phyloP scores from a whole-genome alignment of 2,888 invertebrate species.

The Aspidiotus rigidus region DNA sequence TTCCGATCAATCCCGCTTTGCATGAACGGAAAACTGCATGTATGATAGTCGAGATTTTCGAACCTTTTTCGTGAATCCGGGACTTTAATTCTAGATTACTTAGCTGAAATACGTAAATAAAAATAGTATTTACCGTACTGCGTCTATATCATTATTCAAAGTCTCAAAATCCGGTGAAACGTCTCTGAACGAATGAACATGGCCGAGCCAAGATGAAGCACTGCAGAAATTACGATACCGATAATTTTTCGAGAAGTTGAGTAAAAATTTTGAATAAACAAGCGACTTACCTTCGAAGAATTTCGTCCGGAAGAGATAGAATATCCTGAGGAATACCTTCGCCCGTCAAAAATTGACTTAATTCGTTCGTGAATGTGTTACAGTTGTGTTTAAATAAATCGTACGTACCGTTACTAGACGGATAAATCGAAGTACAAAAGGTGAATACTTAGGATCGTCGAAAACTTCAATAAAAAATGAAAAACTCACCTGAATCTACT shows the following conservation, averaged over 20 bases:
- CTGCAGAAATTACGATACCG: neutral
- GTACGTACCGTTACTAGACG: conserved; percentile 49
- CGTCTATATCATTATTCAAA: conserved; percentile 64
- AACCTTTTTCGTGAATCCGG: no score
- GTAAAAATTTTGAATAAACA: neutral
- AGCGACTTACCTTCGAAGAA: conserved; percentile 42
- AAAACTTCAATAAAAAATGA: no score
- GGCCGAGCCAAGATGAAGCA: neutral
- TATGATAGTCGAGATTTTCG: no score
- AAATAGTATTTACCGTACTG: conserved; percentile 54
- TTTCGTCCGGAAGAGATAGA: conserved; percentile 68
- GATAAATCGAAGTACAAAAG: no score
- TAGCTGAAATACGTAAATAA: conserved; percentile 22
- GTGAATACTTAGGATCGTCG: no score
- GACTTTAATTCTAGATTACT: no score
- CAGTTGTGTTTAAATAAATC: conserved; percentile 78
- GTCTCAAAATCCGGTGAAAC: conserved; percentile 61
- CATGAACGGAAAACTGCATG: no score
- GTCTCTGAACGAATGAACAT: conserved; percentile 41
- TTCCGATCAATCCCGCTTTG: no score
- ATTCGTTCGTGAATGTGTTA: conserved; percentile 79
- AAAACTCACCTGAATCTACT: conserved; percentile 63
- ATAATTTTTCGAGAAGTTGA: neutral
- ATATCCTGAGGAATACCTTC: conserved; percentile 73
- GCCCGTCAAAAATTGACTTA: conserved; percentile 74